Percentiles rank a stretch among this genome's conserved stretches.
Evolutionary conservation across 2,888 invertebrate genomes (phyloP).

Genomic region (Scaptomyza flava): DNA sequence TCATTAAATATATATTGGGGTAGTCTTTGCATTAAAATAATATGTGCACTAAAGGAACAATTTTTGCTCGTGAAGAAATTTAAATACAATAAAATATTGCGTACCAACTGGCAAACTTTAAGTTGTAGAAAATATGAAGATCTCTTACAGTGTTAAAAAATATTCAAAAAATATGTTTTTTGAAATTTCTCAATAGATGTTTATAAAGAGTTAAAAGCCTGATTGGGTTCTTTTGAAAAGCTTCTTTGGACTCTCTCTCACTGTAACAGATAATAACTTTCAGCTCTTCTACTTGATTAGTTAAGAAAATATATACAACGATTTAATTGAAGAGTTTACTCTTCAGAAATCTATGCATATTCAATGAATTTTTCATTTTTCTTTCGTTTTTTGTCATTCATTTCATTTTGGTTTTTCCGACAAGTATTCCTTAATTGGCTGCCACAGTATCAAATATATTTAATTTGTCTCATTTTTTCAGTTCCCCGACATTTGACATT

Average conservation of each 20-base stretch:
- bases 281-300: not conserved
- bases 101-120: too few species aligned
- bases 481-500: not conserved
- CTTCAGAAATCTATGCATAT: not conserved
- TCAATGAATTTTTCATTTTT: not conserved
- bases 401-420: not conserved
- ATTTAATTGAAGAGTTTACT: not conserved
- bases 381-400: not conserved
- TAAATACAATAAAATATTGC: not conserved
- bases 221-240: too few species aligned
- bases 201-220: too few species aligned
- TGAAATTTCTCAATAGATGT: too few species aligned
- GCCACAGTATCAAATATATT: conserved; percentile 13
- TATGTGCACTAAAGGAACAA: not conserved
- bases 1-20: conserved; percentile 15
- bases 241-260: too few species aligned
- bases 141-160: not conserved
- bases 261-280: too few species aligned
- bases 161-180: too few species aligned
- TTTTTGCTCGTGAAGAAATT: not conserved
- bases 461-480: conserved; percentile 6
- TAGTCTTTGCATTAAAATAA: conserved; percentile 2
- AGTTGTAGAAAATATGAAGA: not conserved
- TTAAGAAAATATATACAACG: not conserved
- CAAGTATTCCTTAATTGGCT: conserved; percentile 19